Conservation (phyloP, 2,113 vertebrate species). For the Paracanthobrama guichenoti region DNA sequence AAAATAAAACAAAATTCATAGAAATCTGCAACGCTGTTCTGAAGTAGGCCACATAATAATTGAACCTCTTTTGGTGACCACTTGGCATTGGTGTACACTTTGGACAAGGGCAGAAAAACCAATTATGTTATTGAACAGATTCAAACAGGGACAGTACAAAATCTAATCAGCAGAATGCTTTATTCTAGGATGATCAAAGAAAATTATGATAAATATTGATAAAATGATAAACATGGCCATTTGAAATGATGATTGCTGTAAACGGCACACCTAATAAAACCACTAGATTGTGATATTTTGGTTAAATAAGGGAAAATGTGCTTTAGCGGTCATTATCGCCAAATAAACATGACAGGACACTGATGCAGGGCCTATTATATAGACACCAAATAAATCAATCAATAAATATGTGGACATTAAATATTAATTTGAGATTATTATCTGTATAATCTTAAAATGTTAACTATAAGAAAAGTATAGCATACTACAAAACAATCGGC, state of each 20-base stretch:
- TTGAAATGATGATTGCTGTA: neutral
- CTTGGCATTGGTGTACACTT: slow-evolving; percentile 50
- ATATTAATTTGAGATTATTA: neutral
- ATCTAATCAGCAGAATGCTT: slow-evolving; percentile 34
- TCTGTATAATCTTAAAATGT: neutral
- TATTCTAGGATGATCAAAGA: slow-evolving; percentile 29
- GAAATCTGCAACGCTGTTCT: slow-evolving; percentile 24
- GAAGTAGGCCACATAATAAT: slow-evolving; percentile 35
- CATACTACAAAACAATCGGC: neutral
- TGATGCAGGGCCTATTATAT: neutral
- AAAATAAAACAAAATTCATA: no score
- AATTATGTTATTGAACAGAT: slow-evolving; percentile 46
- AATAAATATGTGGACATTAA: neutral
- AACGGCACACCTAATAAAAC: slow-evolving; percentile 17
- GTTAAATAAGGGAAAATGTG: neutral
- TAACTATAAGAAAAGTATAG: neutral
- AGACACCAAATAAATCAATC: neutral
- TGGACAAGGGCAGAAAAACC: slow-evolving; percentile 48
- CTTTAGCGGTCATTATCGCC: neutral
- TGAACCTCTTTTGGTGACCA: slow-evolving; percentile 39
- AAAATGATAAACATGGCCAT: slow-evolving; percentile 14
- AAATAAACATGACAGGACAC: neutral
- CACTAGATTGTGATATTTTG: neutral
- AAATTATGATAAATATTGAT: slow-evolving; percentile 22
- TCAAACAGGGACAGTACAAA: slow-evolving; percentile 23